phyloP scores from a whole-genome alignment of 2,113 vertebrate genomes.

The Numenius arquata region DNA sequence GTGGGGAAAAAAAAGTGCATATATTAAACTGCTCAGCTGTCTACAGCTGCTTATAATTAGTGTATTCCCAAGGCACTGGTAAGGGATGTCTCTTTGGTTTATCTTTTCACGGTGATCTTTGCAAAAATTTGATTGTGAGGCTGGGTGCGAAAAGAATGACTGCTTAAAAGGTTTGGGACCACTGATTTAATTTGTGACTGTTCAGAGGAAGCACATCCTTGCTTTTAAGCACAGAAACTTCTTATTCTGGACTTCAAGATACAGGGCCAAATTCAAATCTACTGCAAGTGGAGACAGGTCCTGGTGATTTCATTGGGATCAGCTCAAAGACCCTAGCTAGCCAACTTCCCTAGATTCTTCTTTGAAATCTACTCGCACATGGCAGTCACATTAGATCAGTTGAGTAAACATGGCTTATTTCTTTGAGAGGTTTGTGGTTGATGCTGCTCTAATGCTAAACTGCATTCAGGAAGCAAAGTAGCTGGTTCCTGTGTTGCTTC shows the following conservation, averaged over 20 bases:
- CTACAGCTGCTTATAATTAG: background rate
- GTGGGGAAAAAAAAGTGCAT: background rate
- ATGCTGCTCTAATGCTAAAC: background rate
- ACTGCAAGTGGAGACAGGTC: background rate
- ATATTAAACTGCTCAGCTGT: background rate
- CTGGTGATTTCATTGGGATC: background rate
- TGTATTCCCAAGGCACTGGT: background rate
- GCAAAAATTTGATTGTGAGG: background rate
- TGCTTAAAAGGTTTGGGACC: background rate
- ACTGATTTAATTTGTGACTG: background rate
- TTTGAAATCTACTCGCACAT: background rate
- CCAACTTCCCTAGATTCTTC: background rate
- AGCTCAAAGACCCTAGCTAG: background rate
- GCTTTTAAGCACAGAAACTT: background rate
- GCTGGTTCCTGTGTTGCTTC: background rate
- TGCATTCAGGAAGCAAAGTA: background rate
- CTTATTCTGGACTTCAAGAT: background rate
- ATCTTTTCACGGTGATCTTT: background rate
- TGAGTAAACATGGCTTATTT: background rate
- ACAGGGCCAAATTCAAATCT: background rate
- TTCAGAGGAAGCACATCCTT: background rate
- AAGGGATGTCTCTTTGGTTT: background rate
- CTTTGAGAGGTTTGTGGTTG: background rate
- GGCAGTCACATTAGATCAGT: background rate
- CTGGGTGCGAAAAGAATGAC: background rate